Conservation (phyloP, 2,797 vertebrate species). For the Rhincodon typus region DNA sequence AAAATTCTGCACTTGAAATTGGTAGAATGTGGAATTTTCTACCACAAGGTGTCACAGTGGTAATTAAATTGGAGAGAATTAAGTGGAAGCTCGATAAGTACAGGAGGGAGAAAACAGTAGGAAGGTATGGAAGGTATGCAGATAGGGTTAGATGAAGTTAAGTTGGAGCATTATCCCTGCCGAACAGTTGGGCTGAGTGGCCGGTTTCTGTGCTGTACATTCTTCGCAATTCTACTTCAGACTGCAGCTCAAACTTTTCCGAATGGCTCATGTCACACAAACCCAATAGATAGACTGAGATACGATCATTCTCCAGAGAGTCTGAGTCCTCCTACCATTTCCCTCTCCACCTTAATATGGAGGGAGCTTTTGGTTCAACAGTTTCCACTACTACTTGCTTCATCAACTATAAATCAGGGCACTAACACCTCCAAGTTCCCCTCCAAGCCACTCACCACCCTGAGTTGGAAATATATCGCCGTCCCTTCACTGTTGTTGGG, state of each 20-base stretch:
- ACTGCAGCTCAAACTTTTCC: neutral
- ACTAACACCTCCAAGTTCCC: too few species aligned
- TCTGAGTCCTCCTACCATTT: too few species aligned
- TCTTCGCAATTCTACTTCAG: too few species aligned
- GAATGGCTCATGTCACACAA: neutral
- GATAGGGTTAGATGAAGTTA: neutral
- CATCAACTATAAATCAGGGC: neutral
- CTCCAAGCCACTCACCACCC: too few species aligned
- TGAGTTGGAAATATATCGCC: too few species aligned
- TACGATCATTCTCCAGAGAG: too few species aligned
- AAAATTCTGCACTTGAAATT: neutral
- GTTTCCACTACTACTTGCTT: neutral
- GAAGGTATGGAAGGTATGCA: neutral
- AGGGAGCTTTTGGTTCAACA: neutral
- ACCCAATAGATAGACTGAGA: neutral
- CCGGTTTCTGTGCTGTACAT: neutral
- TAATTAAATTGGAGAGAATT: neutral
- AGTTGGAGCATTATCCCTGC: too few species aligned
- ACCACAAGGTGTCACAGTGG: neutral
- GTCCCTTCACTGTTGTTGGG: too few species aligned
- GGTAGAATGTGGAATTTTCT: neutral
- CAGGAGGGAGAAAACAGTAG: neutral
- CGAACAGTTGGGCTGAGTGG: neutral
- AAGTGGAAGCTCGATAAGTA: neutral
- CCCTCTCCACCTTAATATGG: neutral